Conservation (phyloP, 2,113 vertebrate genomes). For the Okapia johnstoni region DNA sequence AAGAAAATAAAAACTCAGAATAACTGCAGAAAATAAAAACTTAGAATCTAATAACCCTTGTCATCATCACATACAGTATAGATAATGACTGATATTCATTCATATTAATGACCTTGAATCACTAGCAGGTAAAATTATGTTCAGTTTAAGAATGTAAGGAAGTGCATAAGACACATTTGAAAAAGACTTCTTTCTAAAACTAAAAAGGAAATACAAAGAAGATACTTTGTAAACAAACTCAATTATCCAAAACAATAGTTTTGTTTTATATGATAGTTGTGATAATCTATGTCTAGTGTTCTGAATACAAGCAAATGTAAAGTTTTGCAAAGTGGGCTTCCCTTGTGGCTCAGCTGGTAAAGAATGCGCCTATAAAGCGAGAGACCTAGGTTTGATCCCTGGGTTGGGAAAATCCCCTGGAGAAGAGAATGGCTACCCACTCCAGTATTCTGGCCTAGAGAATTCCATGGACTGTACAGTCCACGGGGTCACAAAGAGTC, state of each 20-base stretch:
- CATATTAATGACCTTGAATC: background rate
- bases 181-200: background rate
- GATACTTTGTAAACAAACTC: background rate
- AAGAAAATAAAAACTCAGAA: background rate
- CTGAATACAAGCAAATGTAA: background rate
- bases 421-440: background rate
- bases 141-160: background rate
- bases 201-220: background rate
- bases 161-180: background rate
- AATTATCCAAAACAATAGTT: background rate
- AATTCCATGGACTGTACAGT: background rate
- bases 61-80: background rate
- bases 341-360: background rate
- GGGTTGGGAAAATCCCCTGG: background rate
- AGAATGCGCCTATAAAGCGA: fast-evolving
- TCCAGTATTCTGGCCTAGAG: background rate
- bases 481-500: background rate
- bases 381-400: background rate
- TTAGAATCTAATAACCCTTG: background rate
- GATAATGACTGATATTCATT: background rate
- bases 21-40: background rate
- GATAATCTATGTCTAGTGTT: background rate
- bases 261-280: background rate
- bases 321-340: background rate
- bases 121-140: background rate